Evolutionary conservation across 1,140 invertebrate species (phyloP).

Genomic region (Drosophila sucinea): DNA sequence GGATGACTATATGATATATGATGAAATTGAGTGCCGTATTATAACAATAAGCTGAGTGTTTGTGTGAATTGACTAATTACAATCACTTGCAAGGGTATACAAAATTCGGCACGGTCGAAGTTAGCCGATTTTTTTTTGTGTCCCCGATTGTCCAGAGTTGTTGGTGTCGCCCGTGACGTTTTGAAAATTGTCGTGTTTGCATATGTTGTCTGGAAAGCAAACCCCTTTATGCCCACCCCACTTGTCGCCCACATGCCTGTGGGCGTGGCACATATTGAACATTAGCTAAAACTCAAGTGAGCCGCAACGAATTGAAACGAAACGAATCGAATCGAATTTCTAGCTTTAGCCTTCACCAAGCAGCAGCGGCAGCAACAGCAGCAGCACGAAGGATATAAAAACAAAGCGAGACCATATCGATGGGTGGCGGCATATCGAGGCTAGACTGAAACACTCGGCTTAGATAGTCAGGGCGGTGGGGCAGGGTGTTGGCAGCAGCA

Average conservation of each 20-base stretch:
- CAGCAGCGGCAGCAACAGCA: neutral
- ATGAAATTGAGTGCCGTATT: no score
- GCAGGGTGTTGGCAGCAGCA: slow-evolving; percentile 47
- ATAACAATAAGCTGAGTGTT: no score
- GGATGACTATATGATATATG: no score
- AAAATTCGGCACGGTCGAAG: no score
- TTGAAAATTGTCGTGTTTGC: slow-evolving; percentile 75
- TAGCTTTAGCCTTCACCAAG: slow-evolving; percentile 41
- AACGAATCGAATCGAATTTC: slow-evolving; percentile 65
- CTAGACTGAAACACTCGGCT: neutral
- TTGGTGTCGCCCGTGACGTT: slow-evolving; percentile 34
- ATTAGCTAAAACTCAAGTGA: slow-evolving; percentile 81
- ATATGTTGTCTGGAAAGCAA: slow-evolving; percentile 57
- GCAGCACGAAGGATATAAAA: slow-evolving; percentile 16
- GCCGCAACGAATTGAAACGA: slow-evolving; percentile 78
- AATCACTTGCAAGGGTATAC: no score
- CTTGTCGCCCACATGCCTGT: neutral
- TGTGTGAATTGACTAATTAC: no score
- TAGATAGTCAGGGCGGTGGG: neutral
- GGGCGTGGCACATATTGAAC: slow-evolving; percentile 77
- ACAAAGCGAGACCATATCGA: slow-evolving; percentile 19
- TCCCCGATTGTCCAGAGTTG: slow-evolving; percentile 19
- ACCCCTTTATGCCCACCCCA: neutral
- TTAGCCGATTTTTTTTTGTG: neutral
- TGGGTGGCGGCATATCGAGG: neutral